Evolutionary conservation across 2,888 invertebrate species (phyloP).

Genomic region (Noctua janthe): DNA sequence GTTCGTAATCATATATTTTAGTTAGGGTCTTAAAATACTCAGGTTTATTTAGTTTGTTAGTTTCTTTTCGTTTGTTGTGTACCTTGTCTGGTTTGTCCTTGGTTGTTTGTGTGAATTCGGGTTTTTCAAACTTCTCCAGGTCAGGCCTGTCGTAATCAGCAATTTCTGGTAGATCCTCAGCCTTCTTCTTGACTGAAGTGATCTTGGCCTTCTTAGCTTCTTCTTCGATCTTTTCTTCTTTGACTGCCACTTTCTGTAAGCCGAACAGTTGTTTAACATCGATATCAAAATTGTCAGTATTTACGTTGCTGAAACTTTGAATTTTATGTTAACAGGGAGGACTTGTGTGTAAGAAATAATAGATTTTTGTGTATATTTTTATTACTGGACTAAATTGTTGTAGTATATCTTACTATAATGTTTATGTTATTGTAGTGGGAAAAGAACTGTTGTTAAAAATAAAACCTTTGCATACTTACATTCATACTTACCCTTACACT

Average conservation of each 20-base stretch:
- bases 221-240: conserved; percentile 86
- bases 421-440: not conserved
- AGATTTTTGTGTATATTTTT: not conserved
- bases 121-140: conserved; percentile 92
- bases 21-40: not conserved
- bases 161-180: conserved; percentile 91
- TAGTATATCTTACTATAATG: not conserved
- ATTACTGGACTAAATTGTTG: not conserved
- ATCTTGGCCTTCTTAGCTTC: conserved; percentile 88
- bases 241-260: conserved; percentile 87
- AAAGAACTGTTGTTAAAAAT: not conserved
- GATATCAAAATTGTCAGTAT: not conserved
- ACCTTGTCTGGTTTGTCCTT: conserved; percentile 85
- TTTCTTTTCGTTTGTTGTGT: conserved; percentile 58
- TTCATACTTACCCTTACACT: conserved; percentile 64
- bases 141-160: conserved; percentile 94
- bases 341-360: not conserved
- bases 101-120: conserved; percentile 87
- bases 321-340: not conserved
- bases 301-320: not conserved
- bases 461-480: conserved; percentile 18
- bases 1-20: conserved; percentile 41
- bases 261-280: conserved; percentile 42
- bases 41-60: not conserved
- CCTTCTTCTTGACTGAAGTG: conserved; percentile 88